Percentiles rank a stretch among this genome's conserved stretches.
Conservation (phyloP, 1,140 invertebrate species). For the Oedothorax gibbosus region DNA sequence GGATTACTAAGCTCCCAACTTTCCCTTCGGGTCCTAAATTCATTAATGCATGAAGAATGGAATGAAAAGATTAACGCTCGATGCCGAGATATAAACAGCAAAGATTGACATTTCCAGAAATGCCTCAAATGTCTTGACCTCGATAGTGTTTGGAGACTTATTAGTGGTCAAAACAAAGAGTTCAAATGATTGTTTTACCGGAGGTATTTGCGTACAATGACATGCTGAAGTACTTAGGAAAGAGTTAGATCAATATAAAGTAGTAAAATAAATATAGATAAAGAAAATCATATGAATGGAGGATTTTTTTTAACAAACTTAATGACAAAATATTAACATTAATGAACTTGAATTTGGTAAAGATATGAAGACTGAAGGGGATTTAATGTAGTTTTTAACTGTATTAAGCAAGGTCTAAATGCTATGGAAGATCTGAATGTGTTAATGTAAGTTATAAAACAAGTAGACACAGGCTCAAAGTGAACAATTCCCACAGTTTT, state of each 20-base stretch:
- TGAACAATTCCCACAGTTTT: too few relatives aligned
- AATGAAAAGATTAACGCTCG: slow-evolving; percentile 20
- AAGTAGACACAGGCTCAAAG: too few relatives aligned
- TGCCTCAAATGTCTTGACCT: slow-evolving; percentile 27
- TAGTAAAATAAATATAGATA: too few relatives aligned
- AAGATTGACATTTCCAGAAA: neutral
- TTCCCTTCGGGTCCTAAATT: slow-evolving; percentile 29
- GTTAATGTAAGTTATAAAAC: too few relatives aligned
- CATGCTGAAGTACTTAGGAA: neutral
- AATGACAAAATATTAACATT: too few relatives aligned
- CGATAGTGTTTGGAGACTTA: slow-evolving; percentile 12
- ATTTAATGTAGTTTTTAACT: too few relatives aligned
- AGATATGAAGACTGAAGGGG: too few relatives aligned
- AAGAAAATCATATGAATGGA: too few relatives aligned
- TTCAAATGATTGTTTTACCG: neutral
- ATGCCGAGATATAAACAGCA: slow-evolving; percentile 14
- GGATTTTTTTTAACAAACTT: too few relatives aligned
- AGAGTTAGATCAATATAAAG: slow-evolving; percentile 5
- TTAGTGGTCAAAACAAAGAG: slow-evolving; percentile 46
- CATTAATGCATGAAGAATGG: slow-evolving; percentile 30
- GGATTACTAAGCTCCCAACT: slow-evolving; percentile 24
- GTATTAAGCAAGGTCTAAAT: too few relatives aligned
- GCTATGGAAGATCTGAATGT: too few relatives aligned
- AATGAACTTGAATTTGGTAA: too few relatives aligned
- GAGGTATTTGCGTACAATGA: neutral